Evolutionary conservation across 2,888 invertebrate species (phyloP), one percentile per base, ranked within the genome.

Genomic region (Megaustenia siamemsis): DNA sequence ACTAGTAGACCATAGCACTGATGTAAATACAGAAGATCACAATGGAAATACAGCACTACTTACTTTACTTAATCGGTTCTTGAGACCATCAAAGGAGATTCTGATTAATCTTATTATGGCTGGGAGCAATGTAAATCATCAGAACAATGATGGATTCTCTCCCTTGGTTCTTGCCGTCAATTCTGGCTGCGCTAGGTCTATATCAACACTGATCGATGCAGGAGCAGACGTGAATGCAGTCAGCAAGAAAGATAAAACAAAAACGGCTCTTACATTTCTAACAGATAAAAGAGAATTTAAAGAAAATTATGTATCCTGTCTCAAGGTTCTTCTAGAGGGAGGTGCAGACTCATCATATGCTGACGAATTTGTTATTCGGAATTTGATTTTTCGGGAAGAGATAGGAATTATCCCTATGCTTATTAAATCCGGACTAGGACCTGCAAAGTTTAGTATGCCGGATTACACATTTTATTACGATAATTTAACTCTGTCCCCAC

Each of bases 1-100:
- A n/a, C n/a, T 60, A n/a, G n/a, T 60, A 60, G n/a, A n/a, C 60
- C 18, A 24, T 8, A n/a, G 60, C 24, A n/a, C 8, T 24, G 60
- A 60, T 60, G 60, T 60, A n/a, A 60, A 60, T n/a, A 60, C n/a
- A 18, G n/a, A 60, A 60, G 60, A 60, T 60, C 6, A 8, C 8
- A n/a, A 60, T 60, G 60, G 60, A 60, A 60, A 60, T 60, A 24
- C 60, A 60, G n/a, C n/a, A n/a, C n/a, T n/a, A n/a, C n/a, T n/a
- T n/a, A n/a, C n/a, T n/a, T n/a, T n/a, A n/a, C n/a, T n/a, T n/a
- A n/a, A n/a, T n/a, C n/a, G n/a, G 12, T 28, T 8, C 21, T 18
- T 3, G 4, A 10, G 15, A 2, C 10, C 38, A 35, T 21, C 35
- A n/a, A 5, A 35, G 18, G 18, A 68, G 18, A 35, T 68, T 38